Base-by-base conservation (phyloP, 2,888 invertebrate species). In the Nemotelus pantherinus region DNA sequence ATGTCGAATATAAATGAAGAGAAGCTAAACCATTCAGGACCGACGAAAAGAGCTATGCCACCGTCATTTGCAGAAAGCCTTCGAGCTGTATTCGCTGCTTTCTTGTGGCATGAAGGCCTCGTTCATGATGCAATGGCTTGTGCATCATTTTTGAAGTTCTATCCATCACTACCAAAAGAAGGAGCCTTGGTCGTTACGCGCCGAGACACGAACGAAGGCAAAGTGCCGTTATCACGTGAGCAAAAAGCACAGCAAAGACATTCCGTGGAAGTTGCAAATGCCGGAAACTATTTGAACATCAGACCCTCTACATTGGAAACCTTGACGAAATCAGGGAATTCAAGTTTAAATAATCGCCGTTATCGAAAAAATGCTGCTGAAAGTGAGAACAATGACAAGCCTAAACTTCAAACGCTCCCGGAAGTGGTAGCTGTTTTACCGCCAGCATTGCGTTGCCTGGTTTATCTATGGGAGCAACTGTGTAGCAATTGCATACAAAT, bases 61-160 rank as follows among this genome's bases (percentile, higher is more conserved):
- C 97, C 97, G 0, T 95, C 96, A 0, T 93, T 97, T 75, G 97
- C 96, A 0, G 97, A 98, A 86, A 94, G 96, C 82, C 88, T 97
- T 43, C 89, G 99, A n/a, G 95, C 97, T 0, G 95, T 97, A 3
- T 99, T 99, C 87, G 98, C 98, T 0, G 97, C 98, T 0, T 93
- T 98, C 82, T 88, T 99, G 1, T 99, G 98, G 98, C 98, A 99
- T 85, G 98, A 98, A 88, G 92, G 97, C 10, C 93, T 98, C 67
- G 97, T 98, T 0, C 97, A 98, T 85, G 98, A 99, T 86, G 97
- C 98, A 4, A 98, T 99, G 93, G 97, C 98, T 0, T 98, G 97
- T 85, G 97, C 98, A 0, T 96, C 98, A 0, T 99, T 96, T 85
- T 89, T 99, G 6, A 97, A 97, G 87, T 98, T 98, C 85, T 95